These are phyloP conservation scores for Syncerus caffer DNA, from an alignment of 2,797 vertebrate species.

Conservation along the genomic window DNA sequence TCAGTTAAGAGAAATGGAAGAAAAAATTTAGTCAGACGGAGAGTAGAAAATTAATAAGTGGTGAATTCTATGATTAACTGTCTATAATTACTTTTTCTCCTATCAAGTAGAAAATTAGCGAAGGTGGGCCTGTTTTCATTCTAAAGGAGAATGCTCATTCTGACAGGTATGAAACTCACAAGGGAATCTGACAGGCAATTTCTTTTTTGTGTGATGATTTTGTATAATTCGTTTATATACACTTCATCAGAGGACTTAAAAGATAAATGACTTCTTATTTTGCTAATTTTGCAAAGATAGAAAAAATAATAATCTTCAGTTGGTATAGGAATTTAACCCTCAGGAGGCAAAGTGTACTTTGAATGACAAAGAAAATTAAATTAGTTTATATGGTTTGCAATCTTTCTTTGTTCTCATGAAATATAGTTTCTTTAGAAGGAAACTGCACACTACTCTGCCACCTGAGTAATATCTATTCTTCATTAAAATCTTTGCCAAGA, in stretches of 20 bases:
- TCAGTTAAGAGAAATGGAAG: background rate
- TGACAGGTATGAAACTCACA: background rate
- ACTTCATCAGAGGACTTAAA: background rate
- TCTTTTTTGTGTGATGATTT: background rate
- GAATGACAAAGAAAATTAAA: background rate
- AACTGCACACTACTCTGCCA: background rate
- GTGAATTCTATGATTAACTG: background rate
- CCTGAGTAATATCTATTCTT: background rate
- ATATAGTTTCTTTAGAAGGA: background rate
- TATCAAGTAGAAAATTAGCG: background rate
- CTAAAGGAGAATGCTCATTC: background rate
- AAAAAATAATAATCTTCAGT: background rate
- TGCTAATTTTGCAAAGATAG: background rate
- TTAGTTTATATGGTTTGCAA: background rate
- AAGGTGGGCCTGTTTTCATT: background rate
- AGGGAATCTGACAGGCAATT: background rate
- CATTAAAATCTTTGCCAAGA: background rate
- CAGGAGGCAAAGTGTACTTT: background rate
- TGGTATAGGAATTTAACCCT: background rate
- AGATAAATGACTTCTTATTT: background rate
- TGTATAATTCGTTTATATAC: background rate
- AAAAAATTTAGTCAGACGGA: background rate
- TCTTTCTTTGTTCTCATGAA: background rate
- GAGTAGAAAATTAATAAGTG: background rate
- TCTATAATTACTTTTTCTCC: background rate